phyloP scores from a whole-genome alignment of 37 sponge, comb jelly and placozoan species.

The Halichondria panicea region DNA sequence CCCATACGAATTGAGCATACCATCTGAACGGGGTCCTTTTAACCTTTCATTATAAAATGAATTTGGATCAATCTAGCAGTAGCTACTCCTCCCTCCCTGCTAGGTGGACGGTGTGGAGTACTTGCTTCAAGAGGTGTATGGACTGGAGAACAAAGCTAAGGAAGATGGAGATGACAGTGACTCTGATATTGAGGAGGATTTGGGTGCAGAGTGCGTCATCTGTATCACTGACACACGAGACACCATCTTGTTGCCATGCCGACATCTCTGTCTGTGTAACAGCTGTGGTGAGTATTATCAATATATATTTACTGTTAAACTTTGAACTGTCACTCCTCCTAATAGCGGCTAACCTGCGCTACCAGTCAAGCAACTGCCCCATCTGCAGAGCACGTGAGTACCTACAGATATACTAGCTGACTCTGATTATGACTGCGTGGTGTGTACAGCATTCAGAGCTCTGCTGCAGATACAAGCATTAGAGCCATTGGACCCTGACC shows the following conservation, averaged over 20 bases:
- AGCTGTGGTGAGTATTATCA: conserved; percentile 62
- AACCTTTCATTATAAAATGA: too few species aligned
- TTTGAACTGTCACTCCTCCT: not conserved
- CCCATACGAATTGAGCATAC: too few species aligned
- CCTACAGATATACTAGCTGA: not conserved
- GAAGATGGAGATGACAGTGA: conserved; percentile 34
- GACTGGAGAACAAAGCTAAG: conserved; percentile 79
- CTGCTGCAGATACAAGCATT: conserved; percentile 69
- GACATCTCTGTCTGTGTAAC: conserved; percentile 83
- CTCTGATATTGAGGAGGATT: conserved; percentile 62
- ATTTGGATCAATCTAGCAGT: too few species aligned
- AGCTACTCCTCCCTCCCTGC: too few species aligned
- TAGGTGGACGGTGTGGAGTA: conserved; percentile 65
- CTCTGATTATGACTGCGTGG: not conserved
- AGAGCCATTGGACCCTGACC: conserved; percentile 23
- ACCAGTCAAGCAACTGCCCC: conserved; percentile 86
- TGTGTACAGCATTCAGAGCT: conserved; percentile 69
- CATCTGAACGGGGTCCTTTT: too few species aligned
- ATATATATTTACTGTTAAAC: not conserved
- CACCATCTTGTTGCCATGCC: conserved; percentile 82
- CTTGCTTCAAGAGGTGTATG: conserved; percentile 90
- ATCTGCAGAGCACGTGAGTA: conserved; percentile 86
- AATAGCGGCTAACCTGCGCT: conserved; percentile 71
- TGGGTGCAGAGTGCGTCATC: conserved; percentile 83
- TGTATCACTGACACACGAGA: conserved; percentile 78